Conservation (phyloP, 2,797 vertebrate genomes). For the Chromis chromis region DNA sequence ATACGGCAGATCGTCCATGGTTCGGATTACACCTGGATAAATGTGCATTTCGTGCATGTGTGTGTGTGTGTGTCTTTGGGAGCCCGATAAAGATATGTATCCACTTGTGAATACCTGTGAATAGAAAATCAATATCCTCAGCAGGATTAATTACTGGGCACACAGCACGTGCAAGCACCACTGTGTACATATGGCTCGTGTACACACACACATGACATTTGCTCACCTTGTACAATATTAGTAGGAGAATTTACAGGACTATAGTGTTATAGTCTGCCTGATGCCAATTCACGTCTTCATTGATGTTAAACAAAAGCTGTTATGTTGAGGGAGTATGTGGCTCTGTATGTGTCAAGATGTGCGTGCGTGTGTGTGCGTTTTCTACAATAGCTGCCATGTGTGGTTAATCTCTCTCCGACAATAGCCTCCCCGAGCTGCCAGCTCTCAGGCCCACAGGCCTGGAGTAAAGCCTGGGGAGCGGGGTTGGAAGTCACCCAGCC, state of each 20-base stretch:
- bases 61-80: slow-evolving; percentile 38
- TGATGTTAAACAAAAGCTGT: slow-evolving; percentile 59
- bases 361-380: slow-evolving; percentile 39
- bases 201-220: slow-evolving; percentile 53
- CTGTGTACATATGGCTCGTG: slow-evolving; percentile 18
- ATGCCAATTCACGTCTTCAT: slow-evolving; percentile 50
- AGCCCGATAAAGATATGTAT: slow-evolving; percentile 76
- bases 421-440: slow-evolving; percentile 75
- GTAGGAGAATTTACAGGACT: slow-evolving; percentile 12
- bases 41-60: slow-evolving; percentile 8
- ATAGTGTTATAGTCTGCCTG: slow-evolving; percentile 19
- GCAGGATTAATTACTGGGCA: slow-evolving; percentile 66
- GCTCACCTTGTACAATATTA: slow-evolving; percentile 44
- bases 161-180: slow-evolving; percentile 15
- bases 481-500: slow-evolving; percentile 78
- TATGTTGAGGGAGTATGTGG: slow-evolving; percentile 52
- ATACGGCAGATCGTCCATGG: slow-evolving; percentile 60
- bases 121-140: slow-evolving; percentile 70
- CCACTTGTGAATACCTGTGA: slow-evolving; percentile 65
- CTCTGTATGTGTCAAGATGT: slow-evolving; percentile 34
- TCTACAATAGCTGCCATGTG: slow-evolving; percentile 73
- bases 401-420: slow-evolving; percentile 78
- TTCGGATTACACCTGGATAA: slow-evolving; percentile 65
- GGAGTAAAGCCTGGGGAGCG: slow-evolving; percentile 74
- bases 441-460: slow-evolving; percentile 74